Evolutionary conservation across 2,113 vertebrate genomes (phyloP), one percentile per base, ranked within the genome.

Genomic region (Ctenodactylus gundi): DNA sequence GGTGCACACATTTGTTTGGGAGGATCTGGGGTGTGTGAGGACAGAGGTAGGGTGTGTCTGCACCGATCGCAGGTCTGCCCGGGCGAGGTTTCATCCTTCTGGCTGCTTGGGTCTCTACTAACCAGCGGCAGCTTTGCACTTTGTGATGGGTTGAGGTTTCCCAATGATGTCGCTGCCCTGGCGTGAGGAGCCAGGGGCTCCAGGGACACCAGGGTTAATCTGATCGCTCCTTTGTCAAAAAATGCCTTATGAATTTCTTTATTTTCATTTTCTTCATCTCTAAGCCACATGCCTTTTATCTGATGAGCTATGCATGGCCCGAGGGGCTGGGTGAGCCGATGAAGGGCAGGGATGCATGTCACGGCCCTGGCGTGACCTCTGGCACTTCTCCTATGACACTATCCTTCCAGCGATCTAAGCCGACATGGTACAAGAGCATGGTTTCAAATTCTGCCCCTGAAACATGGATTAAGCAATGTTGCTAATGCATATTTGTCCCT

Each of bases 361-460:
- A 92, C 84, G 92, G 96, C 85, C 94, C 83, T 92, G 92, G 95
- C 78, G 76, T 96, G 97, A 97, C 97, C 97, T 95, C 97, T 94
- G 97, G 97, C 95, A 78, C 88, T 98, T 98, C 97, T 97, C 98
- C 97, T 97, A 97, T 94, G 97, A 98, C 96, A 97, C 91, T 97
- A 97, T 95, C 97, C 97, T 98, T 97, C 97, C 96, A 96, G 97
- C 72, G 94, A 97, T 97, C 95, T 85, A 82, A 96, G 97, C 95
- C 95, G 94, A 95, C 96, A 91, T 95, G 89, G 94, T 89, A 96
- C 95, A 82, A 97, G 98, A 97, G 96, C 94, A 92, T 97, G 98
- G 98, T 97, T 98, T 98, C 98, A 97, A 44, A 97, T 98, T 98
- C 97, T 98, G 98, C 98, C 98, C 98, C 98, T 98, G 98, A 98